Evolutionary conservation across 2,797 vertebrate species (phyloP).

Genomic region (Furcifer pardalis): DNA sequence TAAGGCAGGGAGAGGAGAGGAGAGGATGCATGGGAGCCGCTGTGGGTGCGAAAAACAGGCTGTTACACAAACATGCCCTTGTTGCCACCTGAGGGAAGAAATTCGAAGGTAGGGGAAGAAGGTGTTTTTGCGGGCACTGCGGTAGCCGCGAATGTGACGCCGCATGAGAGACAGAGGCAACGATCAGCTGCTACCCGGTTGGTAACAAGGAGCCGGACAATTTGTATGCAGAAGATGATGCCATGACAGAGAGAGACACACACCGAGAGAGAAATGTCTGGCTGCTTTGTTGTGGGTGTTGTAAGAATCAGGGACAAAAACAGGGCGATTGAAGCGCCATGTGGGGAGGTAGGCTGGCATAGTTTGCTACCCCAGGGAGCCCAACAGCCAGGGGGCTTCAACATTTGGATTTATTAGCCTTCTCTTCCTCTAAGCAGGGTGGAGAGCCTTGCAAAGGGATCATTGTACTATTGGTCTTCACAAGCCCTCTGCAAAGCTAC

Average conservation of each 20-base stretch:
- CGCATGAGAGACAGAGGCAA: not conserved
- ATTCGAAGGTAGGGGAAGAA: too few species aligned
- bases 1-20: not conserved
- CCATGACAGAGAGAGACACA: not conserved
- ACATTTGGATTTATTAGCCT: not conserved
- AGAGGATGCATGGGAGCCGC: not conserved
- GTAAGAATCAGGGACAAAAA: not conserved
- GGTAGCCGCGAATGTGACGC: not conserved
- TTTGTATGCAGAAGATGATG: conserved; percentile 21
- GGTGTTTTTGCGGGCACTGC: not conserved
- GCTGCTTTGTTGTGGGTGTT: not conserved
- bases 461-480: not conserved
- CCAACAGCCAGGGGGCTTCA: not conserved
- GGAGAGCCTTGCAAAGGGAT: not conserved
- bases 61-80: not conserved
- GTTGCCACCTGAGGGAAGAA: not conserved
- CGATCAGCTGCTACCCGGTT: not conserved
- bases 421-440: too few species aligned
- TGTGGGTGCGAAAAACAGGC: not conserved
- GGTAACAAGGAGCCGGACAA: not conserved
- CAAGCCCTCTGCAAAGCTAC: not conserved
- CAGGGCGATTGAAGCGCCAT: not conserved
- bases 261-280: conserved; percentile 14
- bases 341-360: too few species aligned
- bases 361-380: not conserved